A percentile compares a stretch with the other conserved stretches of the same genome.
These are phyloP conservation scores for Eupithecia pulchellata DNA, from an alignment of 2,888 invertebrate genomes.

Conservation along the genomic window DNA sequence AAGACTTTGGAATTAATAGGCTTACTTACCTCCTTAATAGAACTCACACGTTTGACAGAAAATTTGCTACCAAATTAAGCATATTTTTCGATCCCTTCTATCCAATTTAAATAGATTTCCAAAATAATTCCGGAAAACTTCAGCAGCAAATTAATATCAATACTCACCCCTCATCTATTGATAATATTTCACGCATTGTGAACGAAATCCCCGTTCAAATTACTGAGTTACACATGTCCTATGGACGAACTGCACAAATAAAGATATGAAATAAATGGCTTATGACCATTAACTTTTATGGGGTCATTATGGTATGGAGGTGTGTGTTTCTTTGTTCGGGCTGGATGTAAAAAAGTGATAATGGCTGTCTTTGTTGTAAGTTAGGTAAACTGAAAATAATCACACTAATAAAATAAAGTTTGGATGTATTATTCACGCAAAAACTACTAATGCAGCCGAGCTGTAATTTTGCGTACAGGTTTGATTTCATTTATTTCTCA, in stretches of 20 bases:
- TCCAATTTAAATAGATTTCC: background rate
- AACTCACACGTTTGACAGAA: background rate
- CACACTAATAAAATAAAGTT: too few species aligned
- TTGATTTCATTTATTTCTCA: too few species aligned
- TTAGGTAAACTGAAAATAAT: constrained; percentile 6
- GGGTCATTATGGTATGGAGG: constrained; percentile 63
- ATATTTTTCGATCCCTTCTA: background rate
- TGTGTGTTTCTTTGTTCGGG: constrained; percentile 30
- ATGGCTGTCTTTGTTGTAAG: background rate
- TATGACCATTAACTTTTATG: constrained; percentile 68
- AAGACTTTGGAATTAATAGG: background rate
- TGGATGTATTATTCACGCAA: too few species aligned
- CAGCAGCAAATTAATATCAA: background rate
- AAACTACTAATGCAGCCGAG: too few species aligned
- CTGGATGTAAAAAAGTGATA: constrained; percentile 31
- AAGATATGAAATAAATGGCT: constrained; percentile 77
- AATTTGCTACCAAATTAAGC: background rate
- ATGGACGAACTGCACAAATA: constrained; percentile 67
- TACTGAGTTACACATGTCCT: constrained; percentile 77
- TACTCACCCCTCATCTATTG: constrained; percentile 18
- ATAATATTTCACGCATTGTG: constrained; percentile 76
- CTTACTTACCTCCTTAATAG: background rate
- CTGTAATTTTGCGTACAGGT: too few species aligned
- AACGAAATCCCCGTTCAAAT: constrained; percentile 72
- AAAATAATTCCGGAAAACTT: constrained; percentile 1